phyloP scores from a whole-genome alignment of 2,113 vertebrate species.

The Lampris megalopsis region DNA sequence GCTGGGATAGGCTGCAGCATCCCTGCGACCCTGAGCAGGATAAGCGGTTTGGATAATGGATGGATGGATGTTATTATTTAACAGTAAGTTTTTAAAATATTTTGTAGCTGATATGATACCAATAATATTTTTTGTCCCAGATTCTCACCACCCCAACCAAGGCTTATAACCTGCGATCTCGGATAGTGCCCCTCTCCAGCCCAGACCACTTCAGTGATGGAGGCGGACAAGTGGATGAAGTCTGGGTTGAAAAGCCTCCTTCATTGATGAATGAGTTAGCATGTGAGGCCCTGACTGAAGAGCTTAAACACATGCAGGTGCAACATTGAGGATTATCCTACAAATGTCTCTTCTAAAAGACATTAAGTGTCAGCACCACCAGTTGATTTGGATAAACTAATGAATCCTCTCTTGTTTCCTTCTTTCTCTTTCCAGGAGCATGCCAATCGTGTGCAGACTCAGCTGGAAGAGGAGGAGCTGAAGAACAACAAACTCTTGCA shows the following conservation, averaged over 20 bases:
- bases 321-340: background rate
- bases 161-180: slow-evolving; percentile 86
- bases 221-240: slow-evolving; percentile 69
- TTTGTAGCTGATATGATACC: background rate
- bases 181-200: slow-evolving; percentile 83
- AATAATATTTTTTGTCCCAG: slow-evolving; percentile 70
- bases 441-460: slow-evolving; percentile 83
- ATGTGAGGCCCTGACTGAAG: slow-evolving; percentile 88
- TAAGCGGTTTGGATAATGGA: too few relatives aligned
- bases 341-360: background rate
- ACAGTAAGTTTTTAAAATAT: too few relatives aligned
- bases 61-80: too few relatives aligned
- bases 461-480: slow-evolving; percentile 89
- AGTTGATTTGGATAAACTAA: background rate
- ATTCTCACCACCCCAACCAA: slow-evolving; percentile 93
- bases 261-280: slow-evolving; percentile 90
- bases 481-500: slow-evolving; percentile 89
- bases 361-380: background rate
- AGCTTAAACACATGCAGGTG: slow-evolving; percentile 90
- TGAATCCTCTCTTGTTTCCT: background rate
- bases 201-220: slow-evolving; percentile 80
- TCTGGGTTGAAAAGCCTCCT: slow-evolving; percentile 87
- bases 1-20: too few relatives aligned
- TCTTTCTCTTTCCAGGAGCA: slow-evolving; percentile 84
- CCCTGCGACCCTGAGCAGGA: too few relatives aligned